Conservation (phyloP, 2,888 invertebrate species). For the Drosophila emarginata region DNA sequence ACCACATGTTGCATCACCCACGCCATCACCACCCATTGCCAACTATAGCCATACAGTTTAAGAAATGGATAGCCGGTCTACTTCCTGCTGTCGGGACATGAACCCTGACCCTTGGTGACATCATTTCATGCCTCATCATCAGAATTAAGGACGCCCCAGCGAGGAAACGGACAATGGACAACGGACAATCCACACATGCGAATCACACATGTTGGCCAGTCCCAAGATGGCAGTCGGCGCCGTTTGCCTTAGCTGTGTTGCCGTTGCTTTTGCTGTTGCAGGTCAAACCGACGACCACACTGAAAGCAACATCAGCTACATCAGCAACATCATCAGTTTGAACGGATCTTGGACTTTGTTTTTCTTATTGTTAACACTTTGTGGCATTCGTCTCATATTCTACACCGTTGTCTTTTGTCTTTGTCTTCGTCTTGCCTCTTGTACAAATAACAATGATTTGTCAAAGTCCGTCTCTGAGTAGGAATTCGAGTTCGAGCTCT, state of each 20-base stretch:
- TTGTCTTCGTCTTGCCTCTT: conserved; percentile 58
- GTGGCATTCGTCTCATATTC: conserved; percentile 20
- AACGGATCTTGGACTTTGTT: conserved; percentile 51
- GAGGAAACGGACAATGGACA: conserved; percentile 24
- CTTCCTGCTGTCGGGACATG: conserved; percentile 64
- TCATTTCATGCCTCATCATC: conserved; percentile 81
- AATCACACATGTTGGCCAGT: conserved; percentile 74
- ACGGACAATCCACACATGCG: conserved; percentile 56
- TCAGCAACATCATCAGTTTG: not conserved
- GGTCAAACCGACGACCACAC: conserved; percentile 5
- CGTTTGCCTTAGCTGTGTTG: conserved; percentile 10
- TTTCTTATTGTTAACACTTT: conserved; percentile 71
- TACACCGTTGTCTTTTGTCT: conserved; percentile 17
- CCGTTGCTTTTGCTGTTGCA: not conserved
- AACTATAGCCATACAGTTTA: too few relatives aligned
- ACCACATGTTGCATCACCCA: conserved; percentile 72
- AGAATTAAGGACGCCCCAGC: conserved; percentile 67
- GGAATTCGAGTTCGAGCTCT: conserved; percentile 25
- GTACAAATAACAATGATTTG: conserved; percentile 74
- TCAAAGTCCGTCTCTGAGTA: conserved; percentile 33
- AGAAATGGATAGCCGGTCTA: conserved; percentile 35
- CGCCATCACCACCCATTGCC: conserved; percentile 45
- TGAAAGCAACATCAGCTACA: conserved; percentile 14
- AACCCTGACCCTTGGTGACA: conserved; percentile 66
- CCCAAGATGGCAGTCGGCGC: conserved; percentile 33